Evolutionary conservation across 2,797 vertebrate species (phyloP).

Genomic region (Darevskia nairensis): DNA sequence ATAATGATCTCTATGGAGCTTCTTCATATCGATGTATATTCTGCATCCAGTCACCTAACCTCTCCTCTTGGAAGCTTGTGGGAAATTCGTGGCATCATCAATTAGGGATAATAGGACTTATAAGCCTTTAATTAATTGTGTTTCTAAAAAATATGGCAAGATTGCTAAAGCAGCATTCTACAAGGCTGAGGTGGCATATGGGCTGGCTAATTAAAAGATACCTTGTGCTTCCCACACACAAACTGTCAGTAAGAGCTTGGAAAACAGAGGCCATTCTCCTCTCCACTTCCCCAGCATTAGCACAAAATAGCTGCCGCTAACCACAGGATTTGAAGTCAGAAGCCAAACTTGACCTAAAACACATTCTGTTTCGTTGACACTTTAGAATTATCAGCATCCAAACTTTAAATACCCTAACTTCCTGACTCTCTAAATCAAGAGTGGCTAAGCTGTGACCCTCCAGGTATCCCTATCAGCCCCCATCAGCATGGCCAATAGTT

Average conservation of each 20-base stretch:
- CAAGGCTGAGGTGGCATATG: not conserved
- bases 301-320: not conserved
- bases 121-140: slow-evolving; percentile 12
- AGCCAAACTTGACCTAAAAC: not conserved
- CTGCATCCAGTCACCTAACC: slow-evolving; percentile 37
- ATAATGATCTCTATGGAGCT: slow-evolving; percentile 50
- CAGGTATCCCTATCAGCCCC: not conserved
- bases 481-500: not conserved
- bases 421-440: not conserved
- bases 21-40: slow-evolving; percentile 18
- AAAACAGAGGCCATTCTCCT: not conserved
- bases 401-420: not conserved
- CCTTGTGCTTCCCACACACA: not conserved
- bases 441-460: not conserved
- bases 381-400: not conserved
- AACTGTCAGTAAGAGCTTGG: not conserved
- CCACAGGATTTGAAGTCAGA: not conserved
- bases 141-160: slow-evolving; percentile 3
- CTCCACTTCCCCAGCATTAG: not conserved
- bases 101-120: not conserved
- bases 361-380: not conserved
- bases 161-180: not conserved
- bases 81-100: slow-evolving; percentile 17
- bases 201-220: not conserved
- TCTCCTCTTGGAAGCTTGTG: not conserved